Evolutionary conservation across 2,113 vertebrate species (phyloP), one percentile per base, ranked within the genome.

Genomic region (Anarrhichthys ocellatus): DNA sequence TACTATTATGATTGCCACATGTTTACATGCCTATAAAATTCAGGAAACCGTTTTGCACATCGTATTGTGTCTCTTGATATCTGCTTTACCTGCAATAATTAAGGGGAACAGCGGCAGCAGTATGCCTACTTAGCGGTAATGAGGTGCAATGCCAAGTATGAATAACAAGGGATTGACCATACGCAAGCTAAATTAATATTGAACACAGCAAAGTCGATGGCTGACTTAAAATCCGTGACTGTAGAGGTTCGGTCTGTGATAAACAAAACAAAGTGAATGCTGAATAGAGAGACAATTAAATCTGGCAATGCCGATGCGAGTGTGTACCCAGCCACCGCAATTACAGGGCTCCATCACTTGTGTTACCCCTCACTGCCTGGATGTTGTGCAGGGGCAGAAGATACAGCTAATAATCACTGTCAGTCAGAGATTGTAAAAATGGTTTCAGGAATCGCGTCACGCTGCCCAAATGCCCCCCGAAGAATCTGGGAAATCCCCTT

Each of bases 261-360:
- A 74, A 92, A 91, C 80, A 73, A 87, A 83, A 85, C 67, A 86
- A 82, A 82, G 85, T 76, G 70, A 87, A 89, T 44, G 76, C 76
- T 42, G 82, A 88, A 78, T 54, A 83, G 80, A 86, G 87, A 84
- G 70, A 83, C 83, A 82, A 91, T 93, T 91, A 88, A 88, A 83
- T 92, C 89, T 90, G 88, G 78, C 86, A 22, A 40, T 20, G 40
- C 18, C 50, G 13, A 54, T 27, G 44, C 48, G 59, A 86, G 46
- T 46, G 46, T 64, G 59, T 69, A 74, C 68, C 68, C 64, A 50
- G 76, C 73, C 76, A 7, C 72, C 2, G 36, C 78, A 71, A 84
- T 86, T 84, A 88, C 38, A 73, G 62, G 34, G 68, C 64, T 70
- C 70, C 63, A 71, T 80, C 77, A 27, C 42, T 46, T 7, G 10